Base-by-base conservation (phyloP, 2,797 vertebrate genomes). In the Sibirionetta formosa region DNA sequence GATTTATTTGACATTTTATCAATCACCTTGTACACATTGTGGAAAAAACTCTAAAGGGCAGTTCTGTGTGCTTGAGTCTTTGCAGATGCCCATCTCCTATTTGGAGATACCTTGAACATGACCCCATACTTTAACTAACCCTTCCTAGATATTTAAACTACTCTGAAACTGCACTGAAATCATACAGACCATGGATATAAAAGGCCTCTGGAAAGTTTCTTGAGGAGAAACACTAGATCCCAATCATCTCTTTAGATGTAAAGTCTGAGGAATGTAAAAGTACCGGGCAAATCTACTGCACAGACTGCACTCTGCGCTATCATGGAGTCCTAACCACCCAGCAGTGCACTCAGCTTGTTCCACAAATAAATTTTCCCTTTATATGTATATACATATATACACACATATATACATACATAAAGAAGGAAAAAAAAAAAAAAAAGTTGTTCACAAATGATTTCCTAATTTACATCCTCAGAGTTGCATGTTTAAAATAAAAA, bases 11-110 rank as follows among this genome's bases (percentile, higher is more conserved):
- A 65, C 11, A 6, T 69, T 70, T 86, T 68, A 18, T 38, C 66
- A 31, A 7, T 40, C 0, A 0, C 1, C 44, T 46, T 80, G 14
- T 16, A 40, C n/a, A 38, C 4, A 38, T 11, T 22, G 7, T 50
- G n/a, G 19, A 79, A 86, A 91, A 79, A 9, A 42, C 9, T 82
- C 8, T 40, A 69, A 42, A 35, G 10, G 17, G 17, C 35, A 64
- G 1, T 57, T 80, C 5, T 4, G 3, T 3, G 3, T 26, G 3
- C 53, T 31, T 82, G 36, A 83, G 73, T 19, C 15, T 22, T 68
- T 80, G 7, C 12, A 90, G 79, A 84, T 4, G 1, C 2, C 8
- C 7, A 35, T 40, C 10, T 1, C 4, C 3, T 8, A 4, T 58
- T 80, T 51, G 27, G 38, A 86, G 6, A 35, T 46, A 23, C 29